Conservation (phyloP, 2,113 vertebrate genomes). For the Apus apus region DNA sequence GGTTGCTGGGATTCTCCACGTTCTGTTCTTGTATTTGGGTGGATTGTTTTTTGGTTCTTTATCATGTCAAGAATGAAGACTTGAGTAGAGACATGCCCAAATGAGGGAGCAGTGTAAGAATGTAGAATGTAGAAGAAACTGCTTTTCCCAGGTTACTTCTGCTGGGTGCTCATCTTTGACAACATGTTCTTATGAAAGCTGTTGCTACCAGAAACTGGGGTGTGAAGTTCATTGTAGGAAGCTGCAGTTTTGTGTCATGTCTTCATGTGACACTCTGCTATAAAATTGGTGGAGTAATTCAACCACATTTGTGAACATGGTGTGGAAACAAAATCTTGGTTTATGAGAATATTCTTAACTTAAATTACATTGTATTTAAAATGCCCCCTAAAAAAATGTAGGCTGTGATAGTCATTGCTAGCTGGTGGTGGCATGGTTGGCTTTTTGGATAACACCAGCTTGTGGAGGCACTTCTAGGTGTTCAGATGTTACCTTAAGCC, state of each 20-base stretch:
- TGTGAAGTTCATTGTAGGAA: neutral
- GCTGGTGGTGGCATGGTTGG: fast-evolving
- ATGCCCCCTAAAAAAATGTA: neutral
- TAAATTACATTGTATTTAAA: neutral
- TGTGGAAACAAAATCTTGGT: neutral
- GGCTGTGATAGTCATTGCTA: neutral
- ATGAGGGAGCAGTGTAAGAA: neutral
- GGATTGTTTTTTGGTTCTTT: neutral
- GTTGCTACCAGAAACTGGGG: neutral
- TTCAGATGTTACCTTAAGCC: neutral
- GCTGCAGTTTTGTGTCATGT: neutral
- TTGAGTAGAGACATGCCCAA: neutral
- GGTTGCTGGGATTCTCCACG: neutral
- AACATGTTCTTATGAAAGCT: fast-evolving
- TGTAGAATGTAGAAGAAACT: neutral
- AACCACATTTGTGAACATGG: neutral
- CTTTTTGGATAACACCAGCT: neutral
- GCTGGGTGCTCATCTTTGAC: neutral
- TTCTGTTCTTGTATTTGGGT: neutral
- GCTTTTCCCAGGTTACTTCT: neutral
- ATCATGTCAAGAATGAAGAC: neutral
- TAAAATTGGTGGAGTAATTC: neutral
- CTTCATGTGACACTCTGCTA: neutral
- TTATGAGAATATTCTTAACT: neutral
- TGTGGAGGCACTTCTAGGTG: neutral